These are phyloP conservation scores for Caranx melampygus DNA, from an alignment of 2,113 vertebrate genomes.

Conservation along the genomic window DNA sequence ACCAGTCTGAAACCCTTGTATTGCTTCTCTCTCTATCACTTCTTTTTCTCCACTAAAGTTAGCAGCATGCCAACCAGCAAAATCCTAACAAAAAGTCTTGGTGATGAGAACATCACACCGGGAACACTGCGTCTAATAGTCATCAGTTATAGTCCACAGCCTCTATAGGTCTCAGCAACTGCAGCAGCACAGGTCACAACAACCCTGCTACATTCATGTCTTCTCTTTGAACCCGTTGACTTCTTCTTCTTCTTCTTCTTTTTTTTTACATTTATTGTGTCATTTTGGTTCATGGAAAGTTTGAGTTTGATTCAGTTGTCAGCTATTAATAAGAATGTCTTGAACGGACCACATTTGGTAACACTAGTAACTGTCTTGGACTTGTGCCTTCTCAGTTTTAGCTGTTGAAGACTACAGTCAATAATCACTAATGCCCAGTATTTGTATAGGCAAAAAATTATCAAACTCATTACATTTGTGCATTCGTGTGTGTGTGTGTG, in stretches of 20 bases:
- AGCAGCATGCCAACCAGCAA: too few relatives aligned
- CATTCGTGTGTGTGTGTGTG: slow-evolving; percentile 17
- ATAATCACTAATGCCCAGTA: background rate
- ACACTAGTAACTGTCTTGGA: background rate
- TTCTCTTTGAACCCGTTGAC: too few relatives aligned
- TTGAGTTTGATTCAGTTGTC: background rate
- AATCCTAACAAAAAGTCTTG: too few relatives aligned
- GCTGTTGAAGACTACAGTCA: background rate
- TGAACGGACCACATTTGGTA: background rate
- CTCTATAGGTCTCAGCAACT: too few relatives aligned
- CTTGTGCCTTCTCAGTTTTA: background rate
- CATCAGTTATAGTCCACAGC: too few relatives aligned
- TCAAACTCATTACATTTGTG: background rate
- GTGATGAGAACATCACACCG: too few relatives aligned
- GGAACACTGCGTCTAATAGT: too few relatives aligned
- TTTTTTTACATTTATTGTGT: slow-evolving; percentile 8
- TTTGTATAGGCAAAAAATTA: background rate
- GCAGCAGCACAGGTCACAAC: slow-evolving; percentile 6
- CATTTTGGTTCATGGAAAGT: background rate
- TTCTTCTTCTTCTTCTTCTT: too few relatives aligned
- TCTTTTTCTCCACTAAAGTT: too few relatives aligned
- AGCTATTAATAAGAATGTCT: background rate
- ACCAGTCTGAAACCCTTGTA: too few relatives aligned
- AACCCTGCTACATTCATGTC: too few relatives aligned
- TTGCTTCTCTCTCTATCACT: too few relatives aligned